Conservation (phyloP, 2,797 vertebrate species). For the Periophthalmus magnuspinnatus region DNA sequence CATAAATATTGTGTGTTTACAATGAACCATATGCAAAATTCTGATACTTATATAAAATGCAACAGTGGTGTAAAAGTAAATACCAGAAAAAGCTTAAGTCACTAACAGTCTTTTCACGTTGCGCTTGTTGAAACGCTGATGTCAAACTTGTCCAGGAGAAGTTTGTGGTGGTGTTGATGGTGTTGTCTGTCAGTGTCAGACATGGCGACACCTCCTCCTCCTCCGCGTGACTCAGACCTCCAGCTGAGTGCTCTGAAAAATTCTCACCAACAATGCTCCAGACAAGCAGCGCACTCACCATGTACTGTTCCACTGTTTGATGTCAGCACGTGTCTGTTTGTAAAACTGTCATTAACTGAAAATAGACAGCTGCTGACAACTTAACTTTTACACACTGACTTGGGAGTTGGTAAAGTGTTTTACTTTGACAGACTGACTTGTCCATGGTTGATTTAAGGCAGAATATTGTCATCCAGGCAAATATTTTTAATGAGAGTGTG, state of each 20-base stretch:
- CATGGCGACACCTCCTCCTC: slow-evolving; percentile 25
- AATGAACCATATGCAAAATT: too few relatives aligned
- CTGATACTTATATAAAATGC: too few relatives aligned
- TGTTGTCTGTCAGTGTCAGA: slow-evolving; percentile 36
- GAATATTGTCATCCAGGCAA: slow-evolving; percentile 65
- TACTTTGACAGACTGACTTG: slow-evolving; percentile 23
- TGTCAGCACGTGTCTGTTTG: background rate
- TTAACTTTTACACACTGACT: background rate
- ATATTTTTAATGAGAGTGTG: slow-evolving; percentile 73
- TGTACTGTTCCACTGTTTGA: background rate
- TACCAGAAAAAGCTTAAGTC: too few relatives aligned
- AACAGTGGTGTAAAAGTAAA: too few relatives aligned
- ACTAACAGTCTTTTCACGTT: background rate
- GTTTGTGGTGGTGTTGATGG: slow-evolving; percentile 36
- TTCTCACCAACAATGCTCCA: slow-evolving; percentile 10
- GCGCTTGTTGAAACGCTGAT: slow-evolving; percentile 21
- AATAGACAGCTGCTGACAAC: background rate
- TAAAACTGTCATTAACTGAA: background rate
- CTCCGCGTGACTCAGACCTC: slow-evolving; percentile 10
- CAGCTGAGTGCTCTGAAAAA: slow-evolving; percentile 12
- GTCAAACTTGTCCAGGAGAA: slow-evolving; percentile 24
- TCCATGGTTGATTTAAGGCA: slow-evolving; percentile 61
- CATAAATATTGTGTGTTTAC: too few relatives aligned
- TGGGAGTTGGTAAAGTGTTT: background rate
- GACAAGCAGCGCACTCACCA: background rate